Percentiles rank a stretch among this genome's conserved stretches.
Conservation (phyloP, 1,140 invertebrate genomes). For the Pteromalus puparum region DNA sequence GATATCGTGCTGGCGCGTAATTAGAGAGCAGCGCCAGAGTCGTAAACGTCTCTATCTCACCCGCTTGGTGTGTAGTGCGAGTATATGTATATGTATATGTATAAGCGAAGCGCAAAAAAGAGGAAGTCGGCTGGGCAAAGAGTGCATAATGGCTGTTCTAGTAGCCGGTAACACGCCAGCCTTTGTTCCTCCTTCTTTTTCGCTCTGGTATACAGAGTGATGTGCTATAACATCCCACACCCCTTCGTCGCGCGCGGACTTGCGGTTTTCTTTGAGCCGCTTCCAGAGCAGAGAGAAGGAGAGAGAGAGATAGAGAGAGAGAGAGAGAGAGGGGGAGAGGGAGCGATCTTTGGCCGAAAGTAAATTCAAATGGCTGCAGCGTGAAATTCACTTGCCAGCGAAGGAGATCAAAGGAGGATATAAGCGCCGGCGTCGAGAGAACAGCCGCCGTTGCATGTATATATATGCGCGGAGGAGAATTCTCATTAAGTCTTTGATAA, state of each 20-base stretch:
- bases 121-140: neutral
- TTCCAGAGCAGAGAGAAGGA: no score
- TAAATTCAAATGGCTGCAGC: slow-evolving; percentile 44
- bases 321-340: neutral
- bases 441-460: neutral
- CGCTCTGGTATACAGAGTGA: neutral
- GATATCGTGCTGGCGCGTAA: slow-evolving; percentile 19
- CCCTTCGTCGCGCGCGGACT: neutral
- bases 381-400: slow-evolving; percentile 28
- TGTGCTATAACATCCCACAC: neutral
- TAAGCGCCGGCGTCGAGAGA: slow-evolving; percentile 17
- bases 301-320: no score
- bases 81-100: neutral
- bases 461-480: slow-evolving; percentile 8
- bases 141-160: slow-evolving; percentile 24
- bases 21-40: neutral
- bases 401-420: slow-evolving; percentile 40
- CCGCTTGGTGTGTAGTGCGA: no score
- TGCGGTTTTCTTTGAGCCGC: slow-evolving; percentile 30
- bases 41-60: slow-evolving; percentile 37
- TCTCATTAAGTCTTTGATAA: slow-evolving; percentile 49
- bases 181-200: neutral
- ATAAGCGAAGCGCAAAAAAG: slow-evolving; percentile 4
- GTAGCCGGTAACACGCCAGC: slow-evolving; percentile 14
- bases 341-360: slow-evolving; percentile 15